Evolutionary conservation across 2,113 vertebrate genomes (phyloP), one percentile per base, ranked within the genome.

Genomic region (Dicaeum eximium): DNA sequence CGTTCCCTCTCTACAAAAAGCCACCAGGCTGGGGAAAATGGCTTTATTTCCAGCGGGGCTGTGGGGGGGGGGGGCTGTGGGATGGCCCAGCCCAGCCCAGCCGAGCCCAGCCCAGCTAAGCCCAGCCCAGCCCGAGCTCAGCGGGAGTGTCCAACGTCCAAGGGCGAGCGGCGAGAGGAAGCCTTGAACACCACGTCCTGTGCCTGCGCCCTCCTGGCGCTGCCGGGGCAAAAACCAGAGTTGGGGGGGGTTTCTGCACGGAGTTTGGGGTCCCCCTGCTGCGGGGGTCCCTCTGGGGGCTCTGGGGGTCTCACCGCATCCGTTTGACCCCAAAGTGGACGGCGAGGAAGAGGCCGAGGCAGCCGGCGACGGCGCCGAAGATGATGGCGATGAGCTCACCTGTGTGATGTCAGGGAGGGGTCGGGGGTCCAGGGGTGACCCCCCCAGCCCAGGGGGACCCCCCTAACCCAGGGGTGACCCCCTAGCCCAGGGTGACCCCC

Each of bases 321-420:
- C 95, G 82, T 65, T 83, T 97, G 56, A 64, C 75, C 18, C 78
- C 94, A 2, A 98, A 94, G 80, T 96, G 94, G 37, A 65, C 1
- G 5, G 89, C 65, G 12, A 98, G 73, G 88, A 95, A 86, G 45
- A 98, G 66, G 37, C 83, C 74, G 40, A 97, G 23, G 38, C 96
- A 96, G 73, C 91, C 92, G 10, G 91, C 25, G 31, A 97, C 7
- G 17, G 93, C 35, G 5, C 97, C 98, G 1, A 97, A 82, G 27
- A 92, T 22, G 31, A 98, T 96, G 90, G 94, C 96, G 4, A 98
- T 35, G 64, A 97, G 86, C 78, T 97, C 93, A 15, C 97, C 98
- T 98, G 95, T 3, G 72, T 28, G 56, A 70, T 2, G 5, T 28
- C 51, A 1, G 11, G 7, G 20, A 8, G 31, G 21, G 11, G 23